These are phyloP conservation scores for Conus betulinus DNA, from an alignment of 1,140 invertebrate species.

Conservation along the genomic window DNA sequence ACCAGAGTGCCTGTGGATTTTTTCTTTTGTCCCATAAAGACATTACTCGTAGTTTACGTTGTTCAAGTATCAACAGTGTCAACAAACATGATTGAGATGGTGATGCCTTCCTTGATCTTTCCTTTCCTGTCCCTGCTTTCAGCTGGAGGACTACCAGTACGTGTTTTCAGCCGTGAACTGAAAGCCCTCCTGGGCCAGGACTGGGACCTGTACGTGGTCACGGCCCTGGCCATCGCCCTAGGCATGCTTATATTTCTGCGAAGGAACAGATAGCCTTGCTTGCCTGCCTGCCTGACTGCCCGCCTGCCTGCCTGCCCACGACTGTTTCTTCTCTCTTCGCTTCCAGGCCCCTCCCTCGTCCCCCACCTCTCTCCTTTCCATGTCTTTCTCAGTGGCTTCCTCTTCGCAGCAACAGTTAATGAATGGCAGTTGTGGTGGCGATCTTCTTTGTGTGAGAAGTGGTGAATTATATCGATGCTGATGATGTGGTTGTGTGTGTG, in stretches of 20 bases:
- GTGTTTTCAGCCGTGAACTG: constrained; percentile 80
- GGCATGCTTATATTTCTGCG: constrained; percentile 80
- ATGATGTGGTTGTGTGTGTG: too few species aligned
- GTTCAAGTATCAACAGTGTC: too few species aligned
- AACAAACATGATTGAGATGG: too few species aligned
- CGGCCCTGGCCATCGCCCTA: constrained; percentile 86
- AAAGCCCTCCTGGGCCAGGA: constrained; percentile 86
- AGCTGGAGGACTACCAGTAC: constrained; percentile 81
- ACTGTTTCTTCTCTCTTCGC: neutral
- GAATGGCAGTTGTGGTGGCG: neutral
- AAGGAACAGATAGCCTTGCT: constrained; percentile 48
- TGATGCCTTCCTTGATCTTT: too few species aligned
- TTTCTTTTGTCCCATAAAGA: too few species aligned
- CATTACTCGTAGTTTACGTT: too few species aligned
- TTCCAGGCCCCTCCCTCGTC: neutral
- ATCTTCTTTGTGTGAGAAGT: too few species aligned
- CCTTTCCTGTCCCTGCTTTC: constrained; percentile 62
- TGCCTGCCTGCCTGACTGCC: neutral
- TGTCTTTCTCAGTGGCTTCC: neutral
- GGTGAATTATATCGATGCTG: too few species aligned
- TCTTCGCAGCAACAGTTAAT: neutral
- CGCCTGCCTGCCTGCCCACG: neutral
- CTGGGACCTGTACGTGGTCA: constrained; percentile 96
- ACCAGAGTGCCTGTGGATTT: too few species aligned
- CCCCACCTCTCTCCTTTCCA: neutral